Base-by-base conservation (phyloP, 1,140 invertebrate species). In the Solen grandis region DNA sequence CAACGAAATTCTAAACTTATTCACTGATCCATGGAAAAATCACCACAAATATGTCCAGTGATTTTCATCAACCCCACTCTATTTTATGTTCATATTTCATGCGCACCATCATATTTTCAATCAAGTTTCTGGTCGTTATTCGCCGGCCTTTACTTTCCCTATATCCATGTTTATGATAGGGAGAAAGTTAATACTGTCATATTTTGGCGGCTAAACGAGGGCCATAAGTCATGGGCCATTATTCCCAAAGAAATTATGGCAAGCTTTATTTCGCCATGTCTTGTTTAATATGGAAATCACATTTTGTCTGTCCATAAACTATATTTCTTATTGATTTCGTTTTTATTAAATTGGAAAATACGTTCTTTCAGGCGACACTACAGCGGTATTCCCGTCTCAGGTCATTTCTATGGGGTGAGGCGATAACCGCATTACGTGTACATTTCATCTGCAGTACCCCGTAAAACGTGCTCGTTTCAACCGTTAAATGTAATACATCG, bases 201-300 rank as follows among this genome's bases (percentile, higher is more conserved):
- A 73, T 57, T 57, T 50, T 25, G 36, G 52, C 29, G 52, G 36
- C 52, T 38, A 59, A 57, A 10, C 31, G 69, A 22, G 66, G 33
- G 52, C 69, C 69, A 74, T 74, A 74, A 46, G 59, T 62, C 72
- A 74, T 74, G 27, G 22, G 35, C n/a, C 57, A 38, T 59, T 73
- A 74, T 62, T 55, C 46, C 72, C 33, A 74, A 46, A 33, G 38
- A 74, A 60, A 52, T 46, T 41, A n/a, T 29, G 27, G 72, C 46
- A 14, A 35, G 25, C 46, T 74, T 74, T 62, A 62, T 62, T 74
- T 36, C 72, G 41, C 55, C 57, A 31, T 74, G 38, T 65, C 36
- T 41, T 62, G 25, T 63, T 76, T 63, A 63, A 63, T 52, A 76
- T 63, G 38, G 41, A 77, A 66, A 66, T 55, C 4, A 55, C 63